These are phyloP conservation scores for Hedychridium roseum DNA, from an alignment of 2,888 invertebrate genomes.

Conservation along the genomic window DNA sequence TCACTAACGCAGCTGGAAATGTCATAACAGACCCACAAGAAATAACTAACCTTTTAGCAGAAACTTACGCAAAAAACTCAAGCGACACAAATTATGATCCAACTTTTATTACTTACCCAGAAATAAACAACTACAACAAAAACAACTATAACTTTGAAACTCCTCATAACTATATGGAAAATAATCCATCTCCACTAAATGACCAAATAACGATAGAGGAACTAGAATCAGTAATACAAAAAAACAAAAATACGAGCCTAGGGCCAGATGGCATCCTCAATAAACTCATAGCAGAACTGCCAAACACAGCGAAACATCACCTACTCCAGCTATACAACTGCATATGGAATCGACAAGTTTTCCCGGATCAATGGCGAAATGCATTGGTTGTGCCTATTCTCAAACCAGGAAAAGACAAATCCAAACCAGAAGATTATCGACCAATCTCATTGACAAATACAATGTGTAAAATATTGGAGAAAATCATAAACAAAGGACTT, in stretches of 20 bases:
- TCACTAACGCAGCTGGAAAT: constrained; percentile 1
- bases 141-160: neutral
- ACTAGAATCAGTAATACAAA: constrained; percentile 3
- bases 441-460: constrained; percentile 23
- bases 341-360: constrained; percentile 7
- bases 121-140: constrained; percentile 5
- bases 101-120: constrained; percentile 5
- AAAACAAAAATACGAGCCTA: constrained; percentile 14
- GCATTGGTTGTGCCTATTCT: constrained; percentile 18
- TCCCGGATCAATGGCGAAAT: constrained; percentile 14
- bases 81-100: constrained; percentile 15
- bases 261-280: constrained; percentile 28
- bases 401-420: constrained; percentile 16
- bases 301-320: neutral
- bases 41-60: constrained; percentile 12
- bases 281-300: constrained; percentile 12
- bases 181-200: neutral
- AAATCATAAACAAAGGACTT: constrained; percentile 20
- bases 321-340: constrained; percentile 13
- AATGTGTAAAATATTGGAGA: constrained; percentile 21
- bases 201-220: constrained; percentile 7
- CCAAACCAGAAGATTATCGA: constrained; percentile 12
- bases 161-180: neutral
- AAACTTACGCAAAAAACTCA: constrained; percentile 18
- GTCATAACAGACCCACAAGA: neutral